Evolutionary conservation across 2,888 invertebrate species (phyloP), one percentile per base, ranked within the genome.

Genomic region (Leptopilina myrica): DNA sequence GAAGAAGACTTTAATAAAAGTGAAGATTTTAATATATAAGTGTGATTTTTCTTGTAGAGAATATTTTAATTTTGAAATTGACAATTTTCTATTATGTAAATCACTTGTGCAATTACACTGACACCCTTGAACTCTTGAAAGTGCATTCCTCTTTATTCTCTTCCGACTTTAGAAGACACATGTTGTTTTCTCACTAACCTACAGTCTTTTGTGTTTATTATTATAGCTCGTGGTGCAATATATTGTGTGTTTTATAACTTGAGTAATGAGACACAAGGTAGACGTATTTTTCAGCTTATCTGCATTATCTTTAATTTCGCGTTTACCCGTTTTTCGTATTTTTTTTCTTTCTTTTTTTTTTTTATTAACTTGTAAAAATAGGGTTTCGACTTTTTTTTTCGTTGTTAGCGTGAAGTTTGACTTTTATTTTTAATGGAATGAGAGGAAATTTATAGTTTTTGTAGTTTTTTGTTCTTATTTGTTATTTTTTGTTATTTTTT

Each of bases 171-270:
- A 49, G 26, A 53, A 69, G 69, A 53, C 69, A 53, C 69, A 53
- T 69, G 33, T 49, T 67, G 67, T 69, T 69, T 69, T 20, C 26
- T 53, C 49, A 49, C 69, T 49, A 69, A 33, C 69, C 59, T 59
- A 69, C 15, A 69, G 49, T 14, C 53, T 26, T 26, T 69, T 26
- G 49, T 69, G 49, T 26, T 53, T 49, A 49, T 69, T 69, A 69
- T 69, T 53, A 33, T 33, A 8, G 33, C 69, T 14, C 26, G 20
- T 69, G 53, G 53, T 69, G 53, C 49, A 49, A 53, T 69, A 69
- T 49, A 69, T 69, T 26, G 20, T 53, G 33, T 49, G 53, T 49
- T 69, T 69, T 69, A 69, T 53, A 33, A 69, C 69, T 56, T 14
- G 26, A 6, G 7, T 69, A 69, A 53, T 69, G 53, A 69, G 69